These are phyloP conservation scores for Laupala kohalensis DNA, from an alignment of 1,140 invertebrate genomes.

Conservation along the genomic window DNA sequence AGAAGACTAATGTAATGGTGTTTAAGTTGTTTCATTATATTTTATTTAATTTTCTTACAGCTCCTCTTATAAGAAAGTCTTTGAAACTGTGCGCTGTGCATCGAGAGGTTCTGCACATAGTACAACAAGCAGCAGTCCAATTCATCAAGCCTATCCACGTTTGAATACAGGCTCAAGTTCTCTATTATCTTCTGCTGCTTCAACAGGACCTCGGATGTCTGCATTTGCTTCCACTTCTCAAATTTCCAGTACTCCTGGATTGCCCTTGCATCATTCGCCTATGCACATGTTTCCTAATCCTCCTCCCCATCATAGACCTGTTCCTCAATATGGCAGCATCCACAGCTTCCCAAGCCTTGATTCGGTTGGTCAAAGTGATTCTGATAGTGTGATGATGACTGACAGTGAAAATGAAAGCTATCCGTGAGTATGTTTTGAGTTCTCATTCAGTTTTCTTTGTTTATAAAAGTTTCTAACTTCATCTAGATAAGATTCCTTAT, in stretches of 20 bases:
- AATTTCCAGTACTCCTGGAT: neutral
- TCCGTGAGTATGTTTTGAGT: slow-evolving; percentile 37
- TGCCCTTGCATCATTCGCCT: neutral
- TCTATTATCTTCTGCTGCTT: neutral
- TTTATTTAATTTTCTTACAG: slow-evolving; percentile 27
- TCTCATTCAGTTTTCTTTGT: neutral
- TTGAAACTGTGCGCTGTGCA: slow-evolving; percentile 69
- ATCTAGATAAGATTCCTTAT: too few relatives aligned
- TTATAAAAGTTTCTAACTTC: neutral
- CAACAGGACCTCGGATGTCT: slow-evolving; percentile 11
- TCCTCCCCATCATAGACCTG: neutral
- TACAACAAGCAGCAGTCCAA: slow-evolving; percentile 8
- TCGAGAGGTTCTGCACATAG: slow-evolving; percentile 33
- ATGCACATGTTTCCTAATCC: neutral
- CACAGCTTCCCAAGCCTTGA: slow-evolving; percentile 37
- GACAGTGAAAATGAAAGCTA: slow-evolving; percentile 47
- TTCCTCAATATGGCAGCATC: slow-evolving; percentile 22
- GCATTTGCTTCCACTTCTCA: neutral
- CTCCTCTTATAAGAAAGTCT: slow-evolving; percentile 63
- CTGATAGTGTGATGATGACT: slow-evolving; percentile 35
- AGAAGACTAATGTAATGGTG: too few relatives aligned
- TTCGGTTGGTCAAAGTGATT: slow-evolving; percentile 38
- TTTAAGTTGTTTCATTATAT: too few relatives aligned
- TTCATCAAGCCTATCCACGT: slow-evolving; percentile 8
- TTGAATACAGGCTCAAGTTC: neutral